Base-by-base conservation (phyloP, 2,888 invertebrate species). In the Silvanus unidentatus region DNA sequence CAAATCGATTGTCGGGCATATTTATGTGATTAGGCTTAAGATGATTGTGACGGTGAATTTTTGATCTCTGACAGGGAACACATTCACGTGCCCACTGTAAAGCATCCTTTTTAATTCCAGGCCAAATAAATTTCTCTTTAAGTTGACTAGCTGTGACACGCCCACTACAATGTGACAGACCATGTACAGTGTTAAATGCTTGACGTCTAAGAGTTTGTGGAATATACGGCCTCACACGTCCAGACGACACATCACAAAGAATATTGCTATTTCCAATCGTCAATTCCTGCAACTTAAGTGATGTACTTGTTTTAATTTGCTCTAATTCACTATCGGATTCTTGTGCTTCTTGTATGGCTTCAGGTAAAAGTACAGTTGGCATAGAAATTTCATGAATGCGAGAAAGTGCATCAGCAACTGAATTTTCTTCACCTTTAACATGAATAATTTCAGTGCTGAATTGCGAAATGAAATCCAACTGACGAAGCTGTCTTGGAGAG, bases 81-180 rank as follows among this genome's bases (percentile, higher is more conserved):
- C 66, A 67, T 10, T 44, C 32, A 37, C 50, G 44, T 1, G 55
- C 42, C 63, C 65, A 68, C 61, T 60, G 3, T 59, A 58, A 43
- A 62, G 65, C 3, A 55, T 72, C 67, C 4, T 45, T 49, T 1
- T 63, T 57, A 0, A 71, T 56, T 1, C 54, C 54, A 1, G 68
- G 69, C 70, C 70, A 71, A 0, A 71, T 63, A 36, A 58, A 71
- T 0, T 65, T 53, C 15, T 64, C 36, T 0, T 62, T 39, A 0
- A 72, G 52, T 1, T 70, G 32, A 10, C 55, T 59, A 1, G 42
- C 41, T 1, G 62, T 61, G 0, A 54, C 52, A 2, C 52, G 51
- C 0, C 47, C 42, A 1, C 65, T 63, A 3, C 65, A 61, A 41
- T 66, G 68, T 2, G 58, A 48, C 1, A 64, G 41, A 1, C 45